phyloP scores from a whole-genome alignment of 1,140 invertebrate genomes.

The Leptoteleia sp. region DNA sequence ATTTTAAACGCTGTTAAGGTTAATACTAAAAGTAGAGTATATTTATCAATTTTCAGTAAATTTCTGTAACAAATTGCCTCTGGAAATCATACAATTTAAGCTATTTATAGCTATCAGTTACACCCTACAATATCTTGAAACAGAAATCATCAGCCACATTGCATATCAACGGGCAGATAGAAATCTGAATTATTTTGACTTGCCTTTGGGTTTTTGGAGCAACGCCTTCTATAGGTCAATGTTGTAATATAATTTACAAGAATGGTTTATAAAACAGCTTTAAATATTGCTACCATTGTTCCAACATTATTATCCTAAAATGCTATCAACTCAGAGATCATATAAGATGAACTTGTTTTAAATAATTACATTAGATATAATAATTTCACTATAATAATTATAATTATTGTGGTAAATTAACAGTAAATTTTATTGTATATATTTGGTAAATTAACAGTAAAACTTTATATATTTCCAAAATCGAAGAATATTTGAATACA shows the following conservation, averaged over 20 bases:
- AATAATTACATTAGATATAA: too few relatives aligned
- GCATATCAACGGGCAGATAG: conserved; percentile 25
- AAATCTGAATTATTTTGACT: conserved; percentile 32
- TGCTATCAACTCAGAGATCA: too few relatives aligned
- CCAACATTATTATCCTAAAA: conserved; percentile 6
- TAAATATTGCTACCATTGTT: background rate
- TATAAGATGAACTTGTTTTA: too few relatives aligned
- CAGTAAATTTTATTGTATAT: too few relatives aligned
- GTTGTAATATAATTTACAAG: conserved; percentile 4
- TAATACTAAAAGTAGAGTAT: too few relatives aligned
- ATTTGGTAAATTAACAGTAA: too few relatives aligned
- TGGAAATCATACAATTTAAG: conserved; percentile 5
- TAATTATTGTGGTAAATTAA: too few relatives aligned
- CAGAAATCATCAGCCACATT: conserved; percentile 34
- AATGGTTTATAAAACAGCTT: conserved; percentile 1
- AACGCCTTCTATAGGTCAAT: background rate
- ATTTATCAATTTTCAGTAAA: too few relatives aligned
- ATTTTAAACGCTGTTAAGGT: too few relatives aligned
- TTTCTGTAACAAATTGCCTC: background rate
- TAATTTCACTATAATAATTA: too few relatives aligned
- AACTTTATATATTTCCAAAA: too few relatives aligned
- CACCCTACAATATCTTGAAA: conserved; percentile 18
- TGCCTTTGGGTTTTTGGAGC: conserved; percentile 13
- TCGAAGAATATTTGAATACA: too few relatives aligned
- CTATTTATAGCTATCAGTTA: conserved; percentile 12